Evolutionary conservation across 2,113 vertebrate species (phyloP), one percentile per base, ranked within the genome.

Genomic region (Corythornis vintsioides): DNA sequence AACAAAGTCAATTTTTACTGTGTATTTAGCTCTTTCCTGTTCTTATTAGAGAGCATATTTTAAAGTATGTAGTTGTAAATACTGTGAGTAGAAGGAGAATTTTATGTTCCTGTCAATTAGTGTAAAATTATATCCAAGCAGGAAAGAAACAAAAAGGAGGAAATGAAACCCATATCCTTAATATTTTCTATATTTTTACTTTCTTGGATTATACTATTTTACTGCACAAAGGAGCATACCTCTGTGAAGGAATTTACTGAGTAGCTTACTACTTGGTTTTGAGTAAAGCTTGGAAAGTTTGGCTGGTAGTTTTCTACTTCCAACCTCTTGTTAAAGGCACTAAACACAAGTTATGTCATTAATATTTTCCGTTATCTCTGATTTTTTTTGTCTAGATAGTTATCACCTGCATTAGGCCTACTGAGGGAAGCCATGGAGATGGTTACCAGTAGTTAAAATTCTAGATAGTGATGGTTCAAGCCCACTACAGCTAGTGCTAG

Each of bases 21-120:
- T 93, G 70, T 91, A 91, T 96, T 96, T 73, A 95, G n/a, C 70
- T 96, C 74, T 93, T 97, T 96, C 94, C 97, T 97, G 81, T 94
- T 81, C 57, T 89, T 78, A 61, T 79, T 84, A 87, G 33, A 66
- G n/a, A 88, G 7, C 22, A 6, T 69, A 72, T 88, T 88, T 94
- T 71, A 65, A 74, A 75, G 19, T 70, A 35, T 11, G 6, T 77
- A 40, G 69, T 71, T 89, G 63, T 93, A 93, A 94, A 95, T 96
- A 89, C 90, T 77, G 52, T 90, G 89, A 94, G 50, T 86, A 92
- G 89, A 87, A 45, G 42, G 53, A 93, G 63, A 67, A 86, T 75
- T 96, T 92, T 82, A 83, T 94, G 69, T 96, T 96, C 92, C 89
- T 97, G 81, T 94, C 89, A 88, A 84, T 90, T 74, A 57, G 16